phyloP scores from a whole-genome alignment of 2,888 invertebrate genomes.

The Cryptocephalus primarius region DNA sequence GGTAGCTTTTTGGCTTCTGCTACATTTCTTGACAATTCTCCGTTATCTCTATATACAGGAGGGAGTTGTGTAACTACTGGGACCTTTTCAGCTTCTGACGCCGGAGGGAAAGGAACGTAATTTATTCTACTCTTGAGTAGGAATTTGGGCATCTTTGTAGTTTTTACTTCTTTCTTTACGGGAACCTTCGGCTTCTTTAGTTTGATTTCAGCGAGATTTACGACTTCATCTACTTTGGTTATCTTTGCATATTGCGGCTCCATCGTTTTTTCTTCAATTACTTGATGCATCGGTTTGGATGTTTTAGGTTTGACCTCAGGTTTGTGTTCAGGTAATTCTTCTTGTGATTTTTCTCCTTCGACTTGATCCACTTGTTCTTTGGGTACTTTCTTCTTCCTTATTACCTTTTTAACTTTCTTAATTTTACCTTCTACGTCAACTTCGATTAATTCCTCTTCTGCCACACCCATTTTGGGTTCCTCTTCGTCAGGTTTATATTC shows the following conservation, averaged over 20 bases:
- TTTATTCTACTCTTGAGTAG: conserved; percentile 39
- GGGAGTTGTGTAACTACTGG: conserved; percentile 32
- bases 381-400: conserved; percentile 30
- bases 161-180: conserved; percentile 28
- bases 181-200: conserved; percentile 40
- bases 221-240: conserved; percentile 41
- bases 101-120: conserved; percentile 37
- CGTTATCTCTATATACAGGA: conserved; percentile 36
- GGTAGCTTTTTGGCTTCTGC: conserved; percentile 39
- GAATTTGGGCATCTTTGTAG: conserved; percentile 35
- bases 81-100: conserved; percentile 25
- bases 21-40: conserved; percentile 39
- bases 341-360: conserved; percentile 30
- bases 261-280: conserved; percentile 43
- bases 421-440: conserved; percentile 8
- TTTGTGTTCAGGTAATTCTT: conserved; percentile 3
- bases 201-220: conserved; percentile 49
- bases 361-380: conserved; percentile 17
- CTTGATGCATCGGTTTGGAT: conserved; percentile 39
- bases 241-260: conserved; percentile 51
- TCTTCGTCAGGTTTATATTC: conserved; percentile 2
- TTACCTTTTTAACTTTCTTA: conserved; percentile 17
- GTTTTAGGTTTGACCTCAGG: conserved; percentile 1
- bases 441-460: conserved; percentile 6
- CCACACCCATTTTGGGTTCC: neutral